A percentile compares a stretch with the other conserved stretches of the same genome.
Evolutionary conservation across 2,888 invertebrate genomes (phyloP).

Genomic region (Acleris holmiana): DNA sequence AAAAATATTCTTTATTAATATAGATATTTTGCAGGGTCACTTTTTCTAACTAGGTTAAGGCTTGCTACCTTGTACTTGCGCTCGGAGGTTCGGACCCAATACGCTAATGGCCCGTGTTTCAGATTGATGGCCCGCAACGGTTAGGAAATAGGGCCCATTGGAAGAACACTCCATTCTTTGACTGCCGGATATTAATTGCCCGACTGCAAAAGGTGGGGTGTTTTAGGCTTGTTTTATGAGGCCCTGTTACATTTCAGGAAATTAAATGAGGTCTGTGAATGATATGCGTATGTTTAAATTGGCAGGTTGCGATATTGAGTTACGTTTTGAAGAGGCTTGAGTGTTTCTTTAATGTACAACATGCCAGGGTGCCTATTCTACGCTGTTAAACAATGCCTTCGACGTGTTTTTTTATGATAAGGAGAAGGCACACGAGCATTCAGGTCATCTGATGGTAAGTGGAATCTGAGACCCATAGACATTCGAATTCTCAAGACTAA

Average conservation of each 20-base stretch:
- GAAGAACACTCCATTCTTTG: constrained; percentile 24
- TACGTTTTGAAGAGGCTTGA: too few species aligned
- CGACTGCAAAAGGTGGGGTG: constrained; percentile 20
- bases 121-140: constrained; percentile 15
- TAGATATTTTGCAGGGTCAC: not conserved
- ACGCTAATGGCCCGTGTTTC: constrained; percentile 19
- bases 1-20: too few species aligned
- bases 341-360: too few species aligned
- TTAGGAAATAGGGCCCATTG: constrained; percentile 22
- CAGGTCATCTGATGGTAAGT: too few species aligned
- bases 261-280: constrained; percentile 4
- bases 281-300: too few species aligned
- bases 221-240: constrained; percentile 21
- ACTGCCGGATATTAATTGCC: constrained; percentile 22
- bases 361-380: too few species aligned
- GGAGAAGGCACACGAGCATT: too few species aligned
- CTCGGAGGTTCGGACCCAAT: constrained; percentile 11
- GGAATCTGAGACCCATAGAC: too few species aligned
- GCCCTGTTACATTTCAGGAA: constrained; percentile 1
- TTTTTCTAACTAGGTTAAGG: not conserved
- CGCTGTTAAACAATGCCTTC: too few species aligned
- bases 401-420: too few species aligned
- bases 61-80: not conserved
- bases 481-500: too few species aligned
- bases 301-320: too few species aligned